A percentile compares a stretch with the other conserved stretches of the same genome.
These are phyloP conservation scores for Tachina lurida DNA, from an alignment of 2,888 invertebrate genomes.

Conservation along the genomic window DNA sequence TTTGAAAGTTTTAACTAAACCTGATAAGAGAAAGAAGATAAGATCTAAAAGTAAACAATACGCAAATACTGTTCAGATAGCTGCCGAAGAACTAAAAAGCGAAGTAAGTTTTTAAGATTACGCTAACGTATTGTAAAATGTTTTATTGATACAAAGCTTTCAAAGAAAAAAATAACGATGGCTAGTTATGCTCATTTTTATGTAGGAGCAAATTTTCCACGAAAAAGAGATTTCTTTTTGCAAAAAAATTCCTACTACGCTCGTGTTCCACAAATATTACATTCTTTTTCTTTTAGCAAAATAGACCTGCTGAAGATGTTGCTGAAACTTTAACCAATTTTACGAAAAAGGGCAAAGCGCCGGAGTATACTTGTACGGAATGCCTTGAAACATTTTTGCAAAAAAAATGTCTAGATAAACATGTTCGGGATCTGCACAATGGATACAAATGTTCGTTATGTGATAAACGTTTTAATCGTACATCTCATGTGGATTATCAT, in stretches of 20 bases:
- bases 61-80: background rate
- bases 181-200: no score
- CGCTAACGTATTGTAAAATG: no score
- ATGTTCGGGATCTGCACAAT: conserved; percentile 56
- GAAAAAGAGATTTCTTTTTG: no score
- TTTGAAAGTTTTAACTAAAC: conserved; percentile 17
- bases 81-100: background rate
- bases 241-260: no score
- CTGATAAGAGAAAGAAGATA: conserved; percentile 3
- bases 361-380: conserved; percentile 55
- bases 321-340: background rate
- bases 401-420: conserved; percentile 56
- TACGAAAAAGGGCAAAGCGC: conserved; percentile 16
- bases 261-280: no score
- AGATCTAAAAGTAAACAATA: background rate
- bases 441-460: conserved; percentile 72
- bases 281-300: background rate
- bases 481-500: conserved; percentile 67
- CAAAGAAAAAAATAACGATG: no score
- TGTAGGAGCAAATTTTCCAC: no score
- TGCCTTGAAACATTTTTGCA: conserved; percentile 48
- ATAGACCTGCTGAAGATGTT: background rate
- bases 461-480: conserved; percentile 71
- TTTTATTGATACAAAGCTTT: no score
- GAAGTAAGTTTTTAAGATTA: background rate